Evolutionary conservation across 2,113 vertebrate species (phyloP).

Genomic region (Rhinopithecus roxellana): DNA sequence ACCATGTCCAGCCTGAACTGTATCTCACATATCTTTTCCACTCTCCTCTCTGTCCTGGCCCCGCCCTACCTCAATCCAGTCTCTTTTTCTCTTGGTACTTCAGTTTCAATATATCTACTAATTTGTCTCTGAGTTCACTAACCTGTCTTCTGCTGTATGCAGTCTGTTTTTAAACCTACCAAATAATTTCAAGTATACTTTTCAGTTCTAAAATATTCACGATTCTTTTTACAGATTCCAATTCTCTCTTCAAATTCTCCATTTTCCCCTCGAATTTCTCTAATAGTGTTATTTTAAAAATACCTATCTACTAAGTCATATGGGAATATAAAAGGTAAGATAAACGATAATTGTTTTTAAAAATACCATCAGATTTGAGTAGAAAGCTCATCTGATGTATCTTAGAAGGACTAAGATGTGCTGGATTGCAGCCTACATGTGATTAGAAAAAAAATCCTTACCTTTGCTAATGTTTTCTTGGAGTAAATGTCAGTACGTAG

Average conservation of each 20-base stretch:
- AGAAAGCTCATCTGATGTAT: not conserved
- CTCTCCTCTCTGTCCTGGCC: not conserved
- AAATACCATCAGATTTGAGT: not conserved
- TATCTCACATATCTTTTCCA: accelerated
- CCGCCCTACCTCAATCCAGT: not conserved
- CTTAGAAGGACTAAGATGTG: no score
- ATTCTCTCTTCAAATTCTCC: not conserved
- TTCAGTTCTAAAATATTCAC: not conserved
- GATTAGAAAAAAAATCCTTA: slow-evolving; percentile 56
- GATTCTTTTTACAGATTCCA: not conserved
- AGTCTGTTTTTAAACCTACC: not conserved
- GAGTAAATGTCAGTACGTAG: slow-evolving; percentile 95
- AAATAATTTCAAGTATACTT: not conserved
- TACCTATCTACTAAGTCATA: not conserved
- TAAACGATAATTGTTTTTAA: not conserved
- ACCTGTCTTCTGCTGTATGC: not conserved
- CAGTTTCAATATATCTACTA: not conserved
- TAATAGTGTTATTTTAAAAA: slow-evolving; percentile 23
- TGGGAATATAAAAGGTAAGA: not conserved
- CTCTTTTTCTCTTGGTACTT: not conserved
- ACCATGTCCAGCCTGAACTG: not conserved
- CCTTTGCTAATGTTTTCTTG: slow-evolving; percentile 95
- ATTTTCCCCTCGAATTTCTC: not conserved
- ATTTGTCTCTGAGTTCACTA: not conserved
- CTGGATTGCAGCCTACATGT: accelerated